A percentile compares a stretch with the other conserved stretches of the same genome.
Conservation (phyloP, 2,888 invertebrate genomes). For the Allygus modestus region DNA sequence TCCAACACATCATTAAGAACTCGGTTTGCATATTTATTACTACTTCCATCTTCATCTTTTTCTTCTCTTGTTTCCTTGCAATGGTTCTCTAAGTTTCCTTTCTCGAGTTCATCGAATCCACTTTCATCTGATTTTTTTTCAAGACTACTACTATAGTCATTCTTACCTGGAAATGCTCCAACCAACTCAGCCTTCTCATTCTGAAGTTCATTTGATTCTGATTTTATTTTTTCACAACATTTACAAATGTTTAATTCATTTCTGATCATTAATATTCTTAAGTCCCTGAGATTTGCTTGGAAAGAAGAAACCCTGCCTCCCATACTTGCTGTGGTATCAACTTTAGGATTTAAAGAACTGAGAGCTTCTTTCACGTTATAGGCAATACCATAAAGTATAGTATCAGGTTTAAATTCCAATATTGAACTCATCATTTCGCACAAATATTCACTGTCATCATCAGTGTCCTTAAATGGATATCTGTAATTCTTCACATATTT, state of each 20-base stretch:
- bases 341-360: not conserved
- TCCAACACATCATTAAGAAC: not conserved
- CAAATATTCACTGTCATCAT: slow-evolving; percentile 19
- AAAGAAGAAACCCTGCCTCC: not conserved
- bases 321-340: not conserved
- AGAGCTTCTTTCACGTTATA: not conserved
- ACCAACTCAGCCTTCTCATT: not conserved
- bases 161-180: not conserved
- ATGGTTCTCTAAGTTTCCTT: not conserved
- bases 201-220: not conserved
- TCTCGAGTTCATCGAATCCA: not conserved
- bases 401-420: not conserved
- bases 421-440: slow-evolving; percentile 5
- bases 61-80: not conserved
- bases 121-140: too few relatives aligned
- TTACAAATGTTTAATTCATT: not conserved
- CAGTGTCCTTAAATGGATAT: not conserved
- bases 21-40: not conserved
- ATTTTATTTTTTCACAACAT: not conserved
- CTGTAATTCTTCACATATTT: slow-evolving; percentile 14
- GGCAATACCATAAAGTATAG: not conserved
- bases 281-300: not conserved
- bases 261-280: not conserved
- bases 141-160: too few relatives aligned
- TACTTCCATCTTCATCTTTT: not conserved